Percentiles rank a stretch among this genome's conserved stretches.
Evolutionary conservation across 2,113 vertebrate genomes (phyloP).

Genomic region (Scatophagus argus): DNA sequence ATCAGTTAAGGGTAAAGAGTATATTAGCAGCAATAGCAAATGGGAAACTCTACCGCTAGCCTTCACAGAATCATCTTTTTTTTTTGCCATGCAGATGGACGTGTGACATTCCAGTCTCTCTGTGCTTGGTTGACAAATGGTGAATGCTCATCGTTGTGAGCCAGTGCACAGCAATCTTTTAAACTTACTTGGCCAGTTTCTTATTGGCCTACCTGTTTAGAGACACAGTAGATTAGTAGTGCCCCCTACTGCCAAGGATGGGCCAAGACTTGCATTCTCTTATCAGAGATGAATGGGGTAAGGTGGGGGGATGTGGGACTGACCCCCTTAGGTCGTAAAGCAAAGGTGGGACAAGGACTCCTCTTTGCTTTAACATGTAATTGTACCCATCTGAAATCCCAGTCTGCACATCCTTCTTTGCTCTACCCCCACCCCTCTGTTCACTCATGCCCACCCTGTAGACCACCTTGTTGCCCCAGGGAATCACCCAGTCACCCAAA

Average conservation of each 20-base stretch:
- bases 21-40: neutral
- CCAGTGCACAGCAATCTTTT: conserved; percentile 11
- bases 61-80: neutral
- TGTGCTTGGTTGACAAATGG: conserved; percentile 6
- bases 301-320: conserved; percentile 17
- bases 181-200: conserved; percentile 6
- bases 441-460: conserved; percentile 55
- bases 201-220: neutral
- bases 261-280: neutral
- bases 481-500: conserved; percentile 66
- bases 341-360: conserved; percentile 70
- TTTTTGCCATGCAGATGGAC: neutral
- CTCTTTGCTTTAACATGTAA: conserved; percentile 69
- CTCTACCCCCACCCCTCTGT: conserved; percentile 25
- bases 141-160: conserved; percentile 40
- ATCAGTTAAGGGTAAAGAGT: conserved; percentile 23
- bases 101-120: neutral
- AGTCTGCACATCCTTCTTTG: conserved; percentile 21
- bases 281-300: conserved; percentile 32
- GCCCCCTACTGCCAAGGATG: conserved; percentile 48
- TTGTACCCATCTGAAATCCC: conserved; percentile 72
- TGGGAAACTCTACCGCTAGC: neutral
- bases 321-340: conserved; percentile 50
- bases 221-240: conserved; percentile 10
- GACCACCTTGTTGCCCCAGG: conserved; percentile 69